Percentiles rank a stretch among this genome's conserved stretches.
phyloP scores from a whole-genome alignment of 2,888 invertebrate species.

The Villa cingulata region DNA sequence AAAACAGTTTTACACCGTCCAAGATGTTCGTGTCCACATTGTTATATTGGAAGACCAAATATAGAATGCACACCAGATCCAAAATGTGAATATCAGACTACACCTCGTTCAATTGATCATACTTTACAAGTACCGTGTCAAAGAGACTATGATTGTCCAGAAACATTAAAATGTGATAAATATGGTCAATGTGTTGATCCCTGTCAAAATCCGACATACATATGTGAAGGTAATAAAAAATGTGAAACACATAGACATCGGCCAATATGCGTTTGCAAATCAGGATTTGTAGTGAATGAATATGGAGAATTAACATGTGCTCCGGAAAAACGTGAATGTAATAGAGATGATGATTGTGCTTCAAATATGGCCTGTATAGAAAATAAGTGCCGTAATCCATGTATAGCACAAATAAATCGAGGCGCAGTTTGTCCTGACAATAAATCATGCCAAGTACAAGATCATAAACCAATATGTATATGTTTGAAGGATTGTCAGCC shows the following conservation, averaged over 20 bases:
- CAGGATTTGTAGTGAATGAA: conserved; percentile 78
- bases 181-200: conserved; percentile 69
- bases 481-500: conserved; percentile 80
- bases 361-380: conserved; percentile 73
- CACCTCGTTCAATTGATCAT: conserved; percentile 41
- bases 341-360: conserved; percentile 68
- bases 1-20: conserved; percentile 72
- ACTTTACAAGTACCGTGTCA: conserved; percentile 47
- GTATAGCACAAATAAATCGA: conserved; percentile 45
- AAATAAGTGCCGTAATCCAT: conserved; percentile 76
- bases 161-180: conserved; percentile 57
- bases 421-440: conserved; percentile 60
- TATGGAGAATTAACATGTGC: conserved; percentile 77
- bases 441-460: conserved; percentile 76
- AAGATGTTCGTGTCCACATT: conserved; percentile 77
- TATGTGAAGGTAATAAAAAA: conserved; percentile 68
- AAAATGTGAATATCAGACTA: conserved; percentile 52
- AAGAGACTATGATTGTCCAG: conserved; percentile 56
- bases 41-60: conserved; percentile 71
- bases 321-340: conserved; percentile 67
- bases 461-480: conserved; percentile 75
- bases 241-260: conserved; percentile 77
- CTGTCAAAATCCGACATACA: conserved; percentile 51
- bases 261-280: conserved; percentile 78
- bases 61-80: conserved; percentile 67